Evolutionary conservation across 1,140 invertebrate species (phyloP).

Genomic region (Drosophila nikananu): DNA sequence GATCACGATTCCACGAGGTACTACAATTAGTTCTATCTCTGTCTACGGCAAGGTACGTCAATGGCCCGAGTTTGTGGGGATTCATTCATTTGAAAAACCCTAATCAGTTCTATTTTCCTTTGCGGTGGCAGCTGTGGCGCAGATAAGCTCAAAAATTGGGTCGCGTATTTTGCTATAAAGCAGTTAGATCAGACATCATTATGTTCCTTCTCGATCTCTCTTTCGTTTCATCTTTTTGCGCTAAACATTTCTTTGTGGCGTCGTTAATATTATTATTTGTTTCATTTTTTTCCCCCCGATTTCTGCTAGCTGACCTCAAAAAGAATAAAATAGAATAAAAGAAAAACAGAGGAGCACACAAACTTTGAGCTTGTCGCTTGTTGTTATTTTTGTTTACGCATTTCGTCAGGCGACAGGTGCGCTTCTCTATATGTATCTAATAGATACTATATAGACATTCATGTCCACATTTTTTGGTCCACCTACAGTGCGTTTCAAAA

Average conservation of each 20-base stretch:
- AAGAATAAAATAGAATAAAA: conserved; percentile 41
- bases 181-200: conserved; percentile 59
- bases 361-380: conserved; percentile 71
- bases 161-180: conserved; percentile 73
- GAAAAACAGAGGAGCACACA: conserved; percentile 30
- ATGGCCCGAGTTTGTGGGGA: conserved; percentile 33
- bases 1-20: conserved; percentile 34
- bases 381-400: conserved; percentile 79
- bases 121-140: conserved; percentile 47
- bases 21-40: conserved; percentile 33
- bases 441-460: conserved; percentile 27
- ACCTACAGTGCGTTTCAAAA: conserved; percentile 18
- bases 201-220: conserved; percentile 26
- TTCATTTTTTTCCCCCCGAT: conserved; percentile 25
- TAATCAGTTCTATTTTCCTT: conserved; percentile 51
- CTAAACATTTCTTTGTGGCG: conserved; percentile 75
- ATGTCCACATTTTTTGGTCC: conserved; percentile 19
- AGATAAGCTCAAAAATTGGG: conserved; percentile 74
- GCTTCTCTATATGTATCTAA: conserved; percentile 67
- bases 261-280: conserved; percentile 68
- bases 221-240: conserved; percentile 54
- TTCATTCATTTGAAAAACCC: conserved; percentile 70
- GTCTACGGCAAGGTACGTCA: conserved; percentile 50
- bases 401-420: conserved; percentile 76
- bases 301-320: conserved; percentile 74